These are phyloP conservation scores for Nemotelus pantherinus DNA, from an alignment of 2,888 invertebrate species.

Conservation along the genomic window DNA sequence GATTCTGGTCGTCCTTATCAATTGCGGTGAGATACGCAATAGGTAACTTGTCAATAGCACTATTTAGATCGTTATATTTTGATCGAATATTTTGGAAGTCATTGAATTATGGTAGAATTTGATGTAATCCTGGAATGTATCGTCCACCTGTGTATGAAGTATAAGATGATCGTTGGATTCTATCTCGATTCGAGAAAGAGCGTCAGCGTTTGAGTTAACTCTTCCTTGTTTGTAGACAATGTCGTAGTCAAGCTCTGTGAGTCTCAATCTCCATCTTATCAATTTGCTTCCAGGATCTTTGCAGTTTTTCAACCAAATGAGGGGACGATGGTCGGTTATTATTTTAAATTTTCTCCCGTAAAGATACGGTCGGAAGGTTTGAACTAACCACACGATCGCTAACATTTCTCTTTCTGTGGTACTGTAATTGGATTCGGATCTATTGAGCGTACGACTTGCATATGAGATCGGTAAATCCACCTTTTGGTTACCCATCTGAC, in stretches of 20 bases:
- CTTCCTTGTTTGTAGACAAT: constrained; percentile 53
- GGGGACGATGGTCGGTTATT: constrained; percentile 56
- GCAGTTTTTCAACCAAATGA: constrained; percentile 52
- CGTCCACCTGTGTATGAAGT: constrained; percentile 8
- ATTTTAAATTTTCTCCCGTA: constrained; percentile 55
- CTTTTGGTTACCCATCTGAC: constrained; percentile 9
- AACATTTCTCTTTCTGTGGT: constrained; percentile 54
- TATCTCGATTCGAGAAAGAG: constrained; percentile 51
- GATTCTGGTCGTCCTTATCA: constrained; percentile 21
- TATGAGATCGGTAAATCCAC: constrained; percentile 53
- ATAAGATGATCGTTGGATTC: neutral
- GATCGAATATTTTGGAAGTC: neutral
- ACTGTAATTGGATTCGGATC: constrained; percentile 52
- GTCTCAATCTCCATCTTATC: constrained; percentile 54
- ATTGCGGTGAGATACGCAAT: constrained; percentile 16
- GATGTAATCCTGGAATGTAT: constrained; percentile 30
- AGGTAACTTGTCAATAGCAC: constrained; percentile 9
- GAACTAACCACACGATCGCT: constrained; percentile 53
- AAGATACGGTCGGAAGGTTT: constrained; percentile 56
- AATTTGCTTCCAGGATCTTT: constrained; percentile 54
- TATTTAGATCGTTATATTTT: constrained; percentile 28
- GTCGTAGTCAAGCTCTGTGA: constrained; percentile 55
- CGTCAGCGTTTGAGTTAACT: constrained; percentile 56
- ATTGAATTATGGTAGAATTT: constrained; percentile 23
- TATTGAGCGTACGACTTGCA: constrained; percentile 53